These are phyloP conservation scores for Argya squamiceps DNA, from an alignment of 2,797 vertebrate species.

Conservation along the genomic window DNA sequence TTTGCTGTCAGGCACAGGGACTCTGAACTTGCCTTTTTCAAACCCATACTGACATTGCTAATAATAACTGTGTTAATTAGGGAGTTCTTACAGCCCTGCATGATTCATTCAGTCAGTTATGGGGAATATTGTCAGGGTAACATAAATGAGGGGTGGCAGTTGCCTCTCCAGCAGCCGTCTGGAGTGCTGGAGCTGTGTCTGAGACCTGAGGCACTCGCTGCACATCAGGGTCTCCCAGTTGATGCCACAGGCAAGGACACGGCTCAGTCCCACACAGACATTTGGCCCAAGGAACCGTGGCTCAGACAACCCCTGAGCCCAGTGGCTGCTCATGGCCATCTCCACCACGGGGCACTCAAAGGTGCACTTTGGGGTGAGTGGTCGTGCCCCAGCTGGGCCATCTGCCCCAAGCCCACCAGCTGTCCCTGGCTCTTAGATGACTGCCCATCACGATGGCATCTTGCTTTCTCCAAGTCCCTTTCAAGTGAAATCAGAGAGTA, in stretches of 20 bases:
- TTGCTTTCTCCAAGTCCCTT: not conserved
- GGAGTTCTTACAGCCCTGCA: not conserved
- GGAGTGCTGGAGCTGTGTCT: not conserved
- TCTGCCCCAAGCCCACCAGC: fast-evolving
- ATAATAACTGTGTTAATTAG: slow-evolving; percentile 37
- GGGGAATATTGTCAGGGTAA: not conserved
- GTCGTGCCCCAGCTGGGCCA: not conserved
- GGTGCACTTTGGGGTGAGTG: fast-evolving
- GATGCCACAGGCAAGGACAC: not conserved
- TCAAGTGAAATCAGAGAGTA: not conserved
- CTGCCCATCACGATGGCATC: fast-evolving
- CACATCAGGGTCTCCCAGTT: not conserved
- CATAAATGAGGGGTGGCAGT: not conserved
- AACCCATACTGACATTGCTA: slow-evolving; percentile 14
- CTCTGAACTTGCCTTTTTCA: not conserved
- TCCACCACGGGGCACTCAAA: fast-evolving
- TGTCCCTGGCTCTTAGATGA: not conserved
- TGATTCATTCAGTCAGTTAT: slow-evolving; percentile 36
- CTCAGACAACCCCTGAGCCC: fast-evolving
- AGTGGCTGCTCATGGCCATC: fast-evolving
- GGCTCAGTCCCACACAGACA: fast-evolving
- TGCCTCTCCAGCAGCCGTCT: not conserved
- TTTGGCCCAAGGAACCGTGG: not conserved
- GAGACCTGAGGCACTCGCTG: not conserved
- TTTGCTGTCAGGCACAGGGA: not conserved